Conservation (phyloP, 2,113 vertebrate genomes). For the Heliornis fulica region DNA sequence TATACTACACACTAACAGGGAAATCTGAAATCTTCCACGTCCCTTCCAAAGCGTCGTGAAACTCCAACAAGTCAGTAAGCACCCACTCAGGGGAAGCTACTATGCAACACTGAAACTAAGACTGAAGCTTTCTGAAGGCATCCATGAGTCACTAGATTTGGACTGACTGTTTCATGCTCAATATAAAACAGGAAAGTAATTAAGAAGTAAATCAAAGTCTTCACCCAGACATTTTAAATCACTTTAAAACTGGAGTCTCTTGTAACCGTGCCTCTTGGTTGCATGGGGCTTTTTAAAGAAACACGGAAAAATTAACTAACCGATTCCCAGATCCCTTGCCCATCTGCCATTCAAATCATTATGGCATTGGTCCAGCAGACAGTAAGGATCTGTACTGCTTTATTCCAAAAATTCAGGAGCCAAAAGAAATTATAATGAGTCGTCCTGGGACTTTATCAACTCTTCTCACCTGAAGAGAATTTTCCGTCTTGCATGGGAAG, state of each 20-base stretch:
- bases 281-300: neutral
- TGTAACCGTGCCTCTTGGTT: neutral
- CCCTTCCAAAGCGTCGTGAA: neutral
- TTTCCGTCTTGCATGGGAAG: neutral
- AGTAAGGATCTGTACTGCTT: neutral
- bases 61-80: neutral
- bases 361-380: neutral
- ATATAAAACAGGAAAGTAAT: slow-evolving; percentile 3
- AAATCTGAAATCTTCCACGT: neutral
- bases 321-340: neutral
- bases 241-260: neutral
- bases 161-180: neutral
- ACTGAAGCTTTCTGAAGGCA: neutral
- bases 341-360: neutral
- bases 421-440: neutral
- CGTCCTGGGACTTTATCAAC: neutral
- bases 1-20: neutral
- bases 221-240: neutral
- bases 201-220: neutral
- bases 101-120: neutral
- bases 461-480: neutral
- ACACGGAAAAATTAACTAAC: neutral
- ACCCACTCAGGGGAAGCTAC: neutral
- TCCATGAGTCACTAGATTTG: neutral
- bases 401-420: neutral